Evolutionary conservation across 2,888 invertebrate genomes (phyloP).

Genomic region (Zaprionus obscuricornis): DNA sequence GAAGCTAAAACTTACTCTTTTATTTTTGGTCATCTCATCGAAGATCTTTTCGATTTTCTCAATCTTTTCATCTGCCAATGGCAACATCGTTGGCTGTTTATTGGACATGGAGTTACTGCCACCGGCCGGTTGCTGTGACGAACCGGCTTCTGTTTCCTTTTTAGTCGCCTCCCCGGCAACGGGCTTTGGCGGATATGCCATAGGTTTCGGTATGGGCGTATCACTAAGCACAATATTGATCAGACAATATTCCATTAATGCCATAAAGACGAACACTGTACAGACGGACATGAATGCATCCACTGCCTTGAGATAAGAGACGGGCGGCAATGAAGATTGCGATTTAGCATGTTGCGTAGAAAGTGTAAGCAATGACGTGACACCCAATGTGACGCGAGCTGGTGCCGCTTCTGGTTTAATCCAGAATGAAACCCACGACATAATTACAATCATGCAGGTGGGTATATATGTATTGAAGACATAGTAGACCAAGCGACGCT

Average conservation of each 20-base stretch:
- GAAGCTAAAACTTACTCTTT: slow-evolving; percentile 64
- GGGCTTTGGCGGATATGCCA: slow-evolving; percentile 81
- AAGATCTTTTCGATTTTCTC: slow-evolving; percentile 83
- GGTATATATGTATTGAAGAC: slow-evolving; percentile 97
- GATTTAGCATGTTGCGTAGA: slow-evolving; percentile 97
- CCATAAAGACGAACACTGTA: slow-evolving; percentile 96
- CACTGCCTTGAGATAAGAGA: slow-evolving; percentile 96
- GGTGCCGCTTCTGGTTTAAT: slow-evolving; percentile 97
- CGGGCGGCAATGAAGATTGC: slow-evolving; percentile 95
- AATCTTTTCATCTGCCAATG: slow-evolving; percentile 78
- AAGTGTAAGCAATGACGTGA: slow-evolving; percentile 93
- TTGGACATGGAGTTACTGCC: slow-evolving; percentile 50
- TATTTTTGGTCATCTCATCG: slow-evolving; percentile 82
- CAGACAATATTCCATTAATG: slow-evolving; percentile 95
- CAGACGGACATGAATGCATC: slow-evolving; percentile 97
- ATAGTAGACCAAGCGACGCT: slow-evolving; percentile 94
- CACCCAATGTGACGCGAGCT: slow-evolving; percentile 95
- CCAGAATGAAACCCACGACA: slow-evolving; percentile 99
- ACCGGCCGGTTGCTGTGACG: slow-evolving; percentile 56
- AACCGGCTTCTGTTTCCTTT: slow-evolving; percentile 70
- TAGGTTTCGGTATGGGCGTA: slow-evolving; percentile 82
- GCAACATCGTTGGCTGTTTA: slow-evolving; percentile 64
- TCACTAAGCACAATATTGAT: slow-evolving; percentile 88
- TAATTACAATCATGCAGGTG: slow-evolving; percentile 96
- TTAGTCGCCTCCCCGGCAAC: slow-evolving; percentile 79